phyloP scores from a whole-genome alignment of 2,797 vertebrate genomes.

The Fratercula arctica region DNA sequence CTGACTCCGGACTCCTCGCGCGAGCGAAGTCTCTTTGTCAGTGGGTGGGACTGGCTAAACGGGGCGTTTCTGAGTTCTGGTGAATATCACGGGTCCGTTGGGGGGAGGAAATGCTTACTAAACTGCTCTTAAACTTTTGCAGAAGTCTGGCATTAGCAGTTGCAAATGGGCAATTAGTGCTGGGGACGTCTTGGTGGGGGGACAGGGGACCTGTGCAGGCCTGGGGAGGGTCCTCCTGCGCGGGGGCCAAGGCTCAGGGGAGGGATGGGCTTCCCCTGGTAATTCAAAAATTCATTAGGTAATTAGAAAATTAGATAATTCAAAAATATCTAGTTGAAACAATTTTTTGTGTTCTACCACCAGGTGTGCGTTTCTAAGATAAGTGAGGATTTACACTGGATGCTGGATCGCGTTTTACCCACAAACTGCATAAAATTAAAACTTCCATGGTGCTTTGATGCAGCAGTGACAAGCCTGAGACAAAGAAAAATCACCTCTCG shows the following conservation, averaged over 20 bases:
- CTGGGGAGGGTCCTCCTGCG: too few species aligned
- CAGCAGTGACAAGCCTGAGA: not conserved
- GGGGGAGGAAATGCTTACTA: not conserved
- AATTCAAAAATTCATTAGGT: too few species aligned
- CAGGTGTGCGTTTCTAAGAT: not conserved
- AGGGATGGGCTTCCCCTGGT: not conserved
- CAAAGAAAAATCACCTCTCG: not conserved
- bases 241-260: not conserved
- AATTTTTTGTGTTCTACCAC: not conserved
- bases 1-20: not conserved
- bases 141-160: rapidly evolving
- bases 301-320: too few species aligned
- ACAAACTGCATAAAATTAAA: not conserved
- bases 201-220: not conserved
- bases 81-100: rapidly evolving
- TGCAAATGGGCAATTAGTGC: not conserved
- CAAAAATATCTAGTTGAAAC: not conserved
- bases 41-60: not conserved
- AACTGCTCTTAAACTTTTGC: not conserved
- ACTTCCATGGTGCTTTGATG: not conserved
- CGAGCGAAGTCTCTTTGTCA: rapidly evolving
- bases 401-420: not conserved
- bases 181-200: rapidly evolving
- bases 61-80: not conserved
- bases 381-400: not conserved